A percentile compares a stretch with the other conserved stretches of the same genome.
Conservation (phyloP, 2,113 vertebrate genomes). For the Epinephelus fuscoguttatus region DNA sequence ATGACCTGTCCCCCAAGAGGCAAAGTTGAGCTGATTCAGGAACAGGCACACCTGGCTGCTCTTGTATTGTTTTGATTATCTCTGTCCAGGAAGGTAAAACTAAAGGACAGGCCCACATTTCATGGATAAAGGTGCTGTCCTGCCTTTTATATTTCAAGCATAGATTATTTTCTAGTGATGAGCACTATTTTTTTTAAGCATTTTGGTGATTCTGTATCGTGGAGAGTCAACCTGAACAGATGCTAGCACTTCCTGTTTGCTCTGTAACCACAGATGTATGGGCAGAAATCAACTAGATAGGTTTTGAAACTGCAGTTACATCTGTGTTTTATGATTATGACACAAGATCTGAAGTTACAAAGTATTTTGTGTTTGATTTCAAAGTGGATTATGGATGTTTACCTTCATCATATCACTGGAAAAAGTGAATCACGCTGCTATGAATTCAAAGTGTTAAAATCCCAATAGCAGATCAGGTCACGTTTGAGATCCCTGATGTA, state of each 20-base stretch:
- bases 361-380: neutral
- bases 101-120: too few relatives aligned
- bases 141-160: too few relatives aligned
- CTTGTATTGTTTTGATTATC: too few relatives aligned
- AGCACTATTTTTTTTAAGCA: neutral
- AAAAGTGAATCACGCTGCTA: neutral
- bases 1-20: too few relatives aligned
- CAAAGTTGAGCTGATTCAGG: too few relatives aligned
- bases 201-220: neutral
- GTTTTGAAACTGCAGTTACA: neutral
- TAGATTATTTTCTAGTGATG: too few relatives aligned
- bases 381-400: neutral
- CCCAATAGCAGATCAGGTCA: neutral
- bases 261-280: neutral
- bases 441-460: slow-evolving; percentile 11
- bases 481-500: neutral
- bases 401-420: neutral
- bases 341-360: neutral
- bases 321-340: neutral
- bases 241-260: neutral
- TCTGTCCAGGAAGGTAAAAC: too few relatives aligned
- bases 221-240: neutral
- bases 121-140: too few relatives aligned
- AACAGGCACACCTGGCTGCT: too few relatives aligned
- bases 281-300: neutral